phyloP scores from a whole-genome alignment of 2,888 invertebrate genomes.

The Rhingia campestris region DNA sequence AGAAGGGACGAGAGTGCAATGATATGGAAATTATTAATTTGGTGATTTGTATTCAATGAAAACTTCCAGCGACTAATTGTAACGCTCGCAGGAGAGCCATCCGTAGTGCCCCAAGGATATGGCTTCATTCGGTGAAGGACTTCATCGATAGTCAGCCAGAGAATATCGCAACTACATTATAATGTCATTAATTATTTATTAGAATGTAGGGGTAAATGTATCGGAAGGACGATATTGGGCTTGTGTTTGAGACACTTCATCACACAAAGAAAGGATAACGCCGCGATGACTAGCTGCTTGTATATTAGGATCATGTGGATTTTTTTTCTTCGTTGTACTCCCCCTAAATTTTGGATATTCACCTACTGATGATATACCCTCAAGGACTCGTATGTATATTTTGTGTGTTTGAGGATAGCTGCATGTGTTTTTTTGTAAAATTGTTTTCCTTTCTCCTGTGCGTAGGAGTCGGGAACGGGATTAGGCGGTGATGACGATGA shows the following conservation, averaged over 20 bases:
- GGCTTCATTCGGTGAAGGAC: constrained; percentile 17
- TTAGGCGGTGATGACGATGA: not conserved
- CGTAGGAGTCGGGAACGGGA: too few relatives aligned
- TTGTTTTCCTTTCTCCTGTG: constrained; percentile 13
- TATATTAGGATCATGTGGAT: not conserved
- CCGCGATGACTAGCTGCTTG: constrained; percentile 1
- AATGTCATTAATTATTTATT: constrained; percentile 70
- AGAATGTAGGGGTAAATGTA: constrained; percentile 59
- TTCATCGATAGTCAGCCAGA: constrained; percentile 16
- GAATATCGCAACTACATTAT: constrained; percentile 64
- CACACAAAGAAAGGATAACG: constrained; percentile 21
- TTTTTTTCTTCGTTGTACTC: not conserved
- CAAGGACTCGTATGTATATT: not conserved
- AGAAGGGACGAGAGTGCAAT: constrained; percentile 28
- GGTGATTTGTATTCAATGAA: constrained; percentile 70
- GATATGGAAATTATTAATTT: constrained; percentile 70
- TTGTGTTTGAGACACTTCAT: constrained; percentile 32
- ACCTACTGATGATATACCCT: not conserved
- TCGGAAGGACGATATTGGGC: constrained; percentile 50
- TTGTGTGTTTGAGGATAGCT: not conserved
- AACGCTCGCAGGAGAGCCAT: constrained; percentile 7
- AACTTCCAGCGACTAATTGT: constrained; percentile 61
- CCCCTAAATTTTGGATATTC: not conserved
- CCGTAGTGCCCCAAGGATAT: constrained; percentile 20
- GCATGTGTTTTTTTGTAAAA: constrained; percentile 18